Percentiles rank a stretch among this genome's conserved stretches.
phyloP scores from a whole-genome alignment of 2,113 vertebrate species.

The Oophaga pumilio region DNA sequence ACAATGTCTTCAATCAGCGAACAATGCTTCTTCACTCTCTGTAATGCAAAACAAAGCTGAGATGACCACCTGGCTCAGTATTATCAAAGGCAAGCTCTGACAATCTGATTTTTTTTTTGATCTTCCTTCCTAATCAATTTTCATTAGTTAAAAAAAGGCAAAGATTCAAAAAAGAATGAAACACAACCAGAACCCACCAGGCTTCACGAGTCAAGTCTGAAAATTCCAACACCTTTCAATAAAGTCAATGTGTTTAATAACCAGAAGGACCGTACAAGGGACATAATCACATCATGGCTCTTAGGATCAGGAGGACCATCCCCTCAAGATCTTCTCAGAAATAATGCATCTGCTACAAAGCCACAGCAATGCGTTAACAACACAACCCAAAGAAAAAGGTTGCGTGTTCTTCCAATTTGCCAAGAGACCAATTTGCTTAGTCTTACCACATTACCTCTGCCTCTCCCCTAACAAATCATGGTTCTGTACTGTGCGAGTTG shows the following conservation, averaged over 20 bases:
- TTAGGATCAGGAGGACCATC: too few relatives aligned
- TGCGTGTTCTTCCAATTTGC: too few relatives aligned
- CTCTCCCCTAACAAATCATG: background rate
- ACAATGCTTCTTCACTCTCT: constrained; percentile 47
- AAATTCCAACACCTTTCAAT: background rate
- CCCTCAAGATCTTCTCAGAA: too few relatives aligned
- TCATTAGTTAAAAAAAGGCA: constrained; percentile 27
- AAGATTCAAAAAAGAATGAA: background rate
- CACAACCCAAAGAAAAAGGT: too few relatives aligned
- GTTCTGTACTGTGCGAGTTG: background rate
- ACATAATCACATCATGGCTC: too few relatives aligned
- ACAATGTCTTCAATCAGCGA: constrained; percentile 49
- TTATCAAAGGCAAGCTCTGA: background rate
- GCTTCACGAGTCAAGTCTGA: background rate
- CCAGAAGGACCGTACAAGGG: too few relatives aligned
- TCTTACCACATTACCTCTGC: background rate
- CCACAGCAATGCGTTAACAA: too few relatives aligned
- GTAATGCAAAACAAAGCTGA: constrained; percentile 43
- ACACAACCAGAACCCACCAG: background rate
- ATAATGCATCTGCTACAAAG: too few relatives aligned
- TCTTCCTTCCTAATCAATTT: constrained; percentile 29
- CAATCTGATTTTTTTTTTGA: background rate
- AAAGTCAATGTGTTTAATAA: background rate
- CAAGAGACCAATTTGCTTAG: too few relatives aligned
- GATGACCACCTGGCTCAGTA: constrained; percentile 39